Percentiles rank a stretch among this genome's conserved stretches.
Evolutionary conservation across 2,888 invertebrate genomes (phyloP).

Genomic region (Bombylius major): DNA sequence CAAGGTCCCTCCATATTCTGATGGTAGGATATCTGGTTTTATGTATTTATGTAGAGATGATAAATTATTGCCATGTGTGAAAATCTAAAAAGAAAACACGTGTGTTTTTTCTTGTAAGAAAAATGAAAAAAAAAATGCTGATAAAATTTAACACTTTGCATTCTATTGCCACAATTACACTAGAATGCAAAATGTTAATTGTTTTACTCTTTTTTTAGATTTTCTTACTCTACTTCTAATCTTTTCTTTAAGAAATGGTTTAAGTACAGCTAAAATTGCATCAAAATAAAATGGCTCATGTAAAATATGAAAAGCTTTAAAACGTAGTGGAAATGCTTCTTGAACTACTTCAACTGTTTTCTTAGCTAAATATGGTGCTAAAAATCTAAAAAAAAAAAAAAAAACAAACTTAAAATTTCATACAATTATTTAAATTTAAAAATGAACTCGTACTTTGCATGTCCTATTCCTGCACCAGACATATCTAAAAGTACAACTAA

Average conservation of each 20-base stretch:
- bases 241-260: constrained; percentile 49
- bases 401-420: background rate
- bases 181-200: background rate
- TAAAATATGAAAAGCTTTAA: constrained; percentile 56
- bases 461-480: constrained; percentile 38
- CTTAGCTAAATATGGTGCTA: constrained; percentile 39
- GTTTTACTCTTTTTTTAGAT: background rate
- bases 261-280: constrained; percentile 57
- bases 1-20: constrained; percentile 14
- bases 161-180: too few species aligned
- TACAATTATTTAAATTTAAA: background rate
- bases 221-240: constrained; percentile 42
- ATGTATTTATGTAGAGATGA: constrained; percentile 56
- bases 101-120: too few species aligned
- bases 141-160: too few species aligned
- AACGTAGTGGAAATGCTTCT: constrained; percentile 50
- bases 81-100: constrained; percentile 30
- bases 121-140: too few species aligned
- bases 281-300: constrained; percentile 67
- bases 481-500: constrained; percentile 33
- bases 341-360: constrained; percentile 39
- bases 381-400: constrained; percentile 16
- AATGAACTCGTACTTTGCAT: constrained; percentile 29
- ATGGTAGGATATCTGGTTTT: constrained; percentile 49
- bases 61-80: constrained; percentile 55